Evolutionary conservation across 2,888 invertebrate species (phyloP), one percentile per base, ranked within the genome.

Genomic region (Calephelis perditalis): DNA sequence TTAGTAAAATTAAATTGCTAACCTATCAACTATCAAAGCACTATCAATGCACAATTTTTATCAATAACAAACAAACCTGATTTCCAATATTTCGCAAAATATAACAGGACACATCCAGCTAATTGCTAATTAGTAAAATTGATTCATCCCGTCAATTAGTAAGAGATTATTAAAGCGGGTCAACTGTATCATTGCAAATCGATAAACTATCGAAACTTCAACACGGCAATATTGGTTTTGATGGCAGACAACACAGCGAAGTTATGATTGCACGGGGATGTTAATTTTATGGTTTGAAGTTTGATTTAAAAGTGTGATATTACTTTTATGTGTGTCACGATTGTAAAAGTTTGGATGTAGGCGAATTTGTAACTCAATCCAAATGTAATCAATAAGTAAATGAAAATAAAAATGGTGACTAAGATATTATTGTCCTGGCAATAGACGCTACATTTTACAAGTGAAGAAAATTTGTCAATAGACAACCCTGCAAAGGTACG

Each of bases 61-160:
- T 40, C 40, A 40, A 52, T 11, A 35, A 11, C 3, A 54, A 54
- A 54, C 36, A 36, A 54, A 36, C 26, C 15, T 15, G 47, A 12
- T 36, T n/a, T 52, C 9, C 12, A 0, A 54, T 54, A 54, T 15
- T 54, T 36, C 11, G 36, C n/a, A n/a, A 36, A n/a, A 35, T 35
- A 52, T 52, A 52, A 2, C 36, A 35, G 7, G 35, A 54, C 36
- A n/a, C 11, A 11, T 35, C 35, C 52, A 35, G 11, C 36, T 54
- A 54, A 54, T 54, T 54, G 52, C 52, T 54, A 54, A 54, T 54
- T 54, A 54, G 52, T 54, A 35, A 11, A 54, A 54, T 54, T 52
- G 52, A 52, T 52, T 52, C 49, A 49, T 35, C 35, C 10, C 49
- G 35, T 52, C 49, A 52, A 52, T 52, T 52, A 52, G 35, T 35